These are phyloP conservation scores for Euwallacea fornicatus DNA, from an alignment of 1,140 invertebrate genomes.

Conservation along the genomic window DNA sequence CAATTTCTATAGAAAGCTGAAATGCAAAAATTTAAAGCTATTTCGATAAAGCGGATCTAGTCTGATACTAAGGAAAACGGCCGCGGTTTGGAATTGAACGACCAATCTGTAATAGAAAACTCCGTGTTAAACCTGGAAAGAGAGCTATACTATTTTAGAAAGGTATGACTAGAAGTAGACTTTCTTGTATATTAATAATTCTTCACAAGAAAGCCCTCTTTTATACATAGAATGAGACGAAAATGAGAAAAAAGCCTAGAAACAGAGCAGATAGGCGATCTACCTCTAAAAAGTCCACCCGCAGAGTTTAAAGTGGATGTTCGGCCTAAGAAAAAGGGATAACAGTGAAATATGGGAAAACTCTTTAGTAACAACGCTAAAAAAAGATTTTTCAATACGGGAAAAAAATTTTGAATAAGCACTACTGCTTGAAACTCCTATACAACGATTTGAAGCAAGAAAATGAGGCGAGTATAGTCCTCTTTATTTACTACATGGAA, in stretches of 20 bases:
- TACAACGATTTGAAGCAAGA: too few relatives aligned
- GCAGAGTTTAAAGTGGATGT: constrained; percentile 48
- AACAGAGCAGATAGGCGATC: constrained; percentile 32
- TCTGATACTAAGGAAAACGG: constrained; percentile 63
- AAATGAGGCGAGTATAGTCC: too few relatives aligned
- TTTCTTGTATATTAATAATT: too few relatives aligned
- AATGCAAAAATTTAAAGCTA: neutral
- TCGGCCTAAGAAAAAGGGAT: constrained; percentile 47
- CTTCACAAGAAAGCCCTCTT: too few relatives aligned
- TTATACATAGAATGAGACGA: too few relatives aligned
- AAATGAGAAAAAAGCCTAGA: constrained; percentile 29
- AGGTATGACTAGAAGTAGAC: neutral
- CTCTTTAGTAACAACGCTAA: too few relatives aligned
- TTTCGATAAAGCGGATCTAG: constrained; percentile 46
- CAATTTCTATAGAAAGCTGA: constrained; percentile 3
- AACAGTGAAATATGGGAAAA: too few relatives aligned
- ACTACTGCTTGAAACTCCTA: too few relatives aligned
- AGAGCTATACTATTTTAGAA: constrained; percentile 42
- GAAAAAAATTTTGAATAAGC: too few relatives aligned
- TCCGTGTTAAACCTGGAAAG: constrained; percentile 8
- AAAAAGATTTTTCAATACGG: too few relatives aligned
- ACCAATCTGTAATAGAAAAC: constrained; percentile 65
- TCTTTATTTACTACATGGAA: too few relatives aligned
- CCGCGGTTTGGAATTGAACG: constrained; percentile 65
- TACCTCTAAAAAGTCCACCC: constrained; percentile 54